These are phyloP conservation scores for Nannospalax galili DNA, from an alignment of 2,113 vertebrate species.

Conservation along the genomic window DNA sequence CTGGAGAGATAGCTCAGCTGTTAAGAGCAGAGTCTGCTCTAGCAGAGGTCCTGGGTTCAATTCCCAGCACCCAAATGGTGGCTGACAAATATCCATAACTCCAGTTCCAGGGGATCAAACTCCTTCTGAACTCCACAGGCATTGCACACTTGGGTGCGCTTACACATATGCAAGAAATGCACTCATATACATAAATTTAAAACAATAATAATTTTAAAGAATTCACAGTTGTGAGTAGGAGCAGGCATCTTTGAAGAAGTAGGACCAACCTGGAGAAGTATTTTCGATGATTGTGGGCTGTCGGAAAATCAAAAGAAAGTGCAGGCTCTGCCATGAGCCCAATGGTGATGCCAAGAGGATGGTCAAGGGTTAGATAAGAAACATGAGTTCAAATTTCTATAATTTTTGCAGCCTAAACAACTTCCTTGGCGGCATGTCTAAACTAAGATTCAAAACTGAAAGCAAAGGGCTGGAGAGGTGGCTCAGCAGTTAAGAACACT, in stretches of 20 bases:
- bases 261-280: not conserved
- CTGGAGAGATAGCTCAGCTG: too few species aligned
- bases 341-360: too few species aligned
- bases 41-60: too few species aligned
- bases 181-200: not conserved
- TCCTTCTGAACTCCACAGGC: too few species aligned
- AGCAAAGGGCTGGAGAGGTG: too few species aligned
- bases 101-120: too few species aligned
- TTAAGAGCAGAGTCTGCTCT: too few species aligned
- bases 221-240: not conserved
- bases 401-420: not conserved
- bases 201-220: not conserved
- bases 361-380: not conserved
- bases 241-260: not conserved
- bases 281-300: not conserved
- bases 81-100: too few species aligned
- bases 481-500: too few species aligned
- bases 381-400: not conserved
- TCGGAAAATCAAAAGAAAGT: not conserved
- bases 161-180: not conserved
- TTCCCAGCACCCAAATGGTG: too few species aligned
- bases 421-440: not conserved
- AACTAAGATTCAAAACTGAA: not conserved
- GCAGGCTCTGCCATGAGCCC: too few species aligned
- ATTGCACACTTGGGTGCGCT: too few species aligned